Conservation (phyloP, 37 sponge, comb jelly and placozoan species). For the Beroe ovata region DNA sequence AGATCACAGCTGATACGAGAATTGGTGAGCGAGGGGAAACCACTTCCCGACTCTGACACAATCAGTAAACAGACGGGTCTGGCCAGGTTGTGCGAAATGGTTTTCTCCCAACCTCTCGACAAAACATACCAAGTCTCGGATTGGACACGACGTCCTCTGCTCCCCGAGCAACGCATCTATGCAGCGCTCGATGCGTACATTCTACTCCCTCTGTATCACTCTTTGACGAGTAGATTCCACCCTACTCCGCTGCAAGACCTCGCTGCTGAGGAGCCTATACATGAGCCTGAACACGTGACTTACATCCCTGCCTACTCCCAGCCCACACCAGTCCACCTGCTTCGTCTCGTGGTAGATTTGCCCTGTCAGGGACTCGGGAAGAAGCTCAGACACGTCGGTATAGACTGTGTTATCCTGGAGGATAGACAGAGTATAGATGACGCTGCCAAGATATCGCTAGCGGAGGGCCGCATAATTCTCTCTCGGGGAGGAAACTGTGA, state of each 20-base stretch:
- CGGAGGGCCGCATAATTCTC: slow-evolving; percentile 19
- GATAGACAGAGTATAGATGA: slow-evolving; percentile 38
- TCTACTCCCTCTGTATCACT: slow-evolving; percentile 14
- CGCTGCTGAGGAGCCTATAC: neutral
- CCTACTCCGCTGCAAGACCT: neutral
- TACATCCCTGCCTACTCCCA: slow-evolving; percentile 14
- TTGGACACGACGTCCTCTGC: slow-evolving; percentile 13
- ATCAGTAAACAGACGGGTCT: slow-evolving; percentile 1
- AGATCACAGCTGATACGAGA: slow-evolving; percentile 18
- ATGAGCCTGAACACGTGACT: neutral
- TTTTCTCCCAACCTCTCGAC: neutral
- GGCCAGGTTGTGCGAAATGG: slow-evolving; percentile 28
- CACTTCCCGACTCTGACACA: neutral
- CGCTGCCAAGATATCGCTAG: slow-evolving; percentile 21
- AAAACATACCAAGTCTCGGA: slow-evolving; percentile 43
- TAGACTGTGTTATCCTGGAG: slow-evolving; percentile 57
- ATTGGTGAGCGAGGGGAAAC: slow-evolving; percentile 43
- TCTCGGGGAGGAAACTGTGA: slow-evolving; percentile 45
- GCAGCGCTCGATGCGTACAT: slow-evolving; percentile 30
- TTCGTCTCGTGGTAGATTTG: slow-evolving; percentile 35
- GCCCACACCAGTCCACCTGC: neutral
- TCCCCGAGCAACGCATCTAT: neutral
- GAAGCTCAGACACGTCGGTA: slow-evolving; percentile 46
- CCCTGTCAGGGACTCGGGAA: slow-evolving; percentile 44
- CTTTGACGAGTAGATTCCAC: neutral